Evolutionary conservation across 1,140 invertebrate genomes (phyloP).

Genomic region (Ladona fulva): DNA sequence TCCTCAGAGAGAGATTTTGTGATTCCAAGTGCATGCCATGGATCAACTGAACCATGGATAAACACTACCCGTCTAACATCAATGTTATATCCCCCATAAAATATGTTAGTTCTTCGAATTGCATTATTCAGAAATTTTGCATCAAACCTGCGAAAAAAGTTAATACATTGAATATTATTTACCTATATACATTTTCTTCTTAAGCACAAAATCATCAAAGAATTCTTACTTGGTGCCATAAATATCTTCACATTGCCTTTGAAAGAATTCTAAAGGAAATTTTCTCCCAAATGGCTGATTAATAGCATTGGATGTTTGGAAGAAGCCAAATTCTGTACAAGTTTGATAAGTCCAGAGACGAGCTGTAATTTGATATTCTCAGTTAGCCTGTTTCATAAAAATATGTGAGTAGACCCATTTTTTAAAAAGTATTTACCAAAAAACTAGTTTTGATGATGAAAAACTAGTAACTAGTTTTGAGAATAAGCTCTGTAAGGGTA

Average conservation of each 20-base stretch:
- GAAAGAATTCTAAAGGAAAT: conserved; percentile 70
- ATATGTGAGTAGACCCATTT: too few species aligned
- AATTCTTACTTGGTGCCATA: conserved; percentile 49
- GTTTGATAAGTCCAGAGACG: conserved; percentile 93
- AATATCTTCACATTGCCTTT: conserved; percentile 74
- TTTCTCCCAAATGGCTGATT: conserved; percentile 65
- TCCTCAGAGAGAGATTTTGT: conserved; percentile 43
- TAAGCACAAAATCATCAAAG: neutral
- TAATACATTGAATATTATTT: neutral
- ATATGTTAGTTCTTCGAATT: conserved; percentile 61
- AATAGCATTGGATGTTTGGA: conserved; percentile 70
- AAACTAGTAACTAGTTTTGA: too few species aligned
- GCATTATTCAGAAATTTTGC: conserved; percentile 46
- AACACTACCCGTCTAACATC: conserved; percentile 67
- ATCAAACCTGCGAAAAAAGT: conserved; percentile 45
- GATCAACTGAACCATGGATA: conserved; percentile 85
- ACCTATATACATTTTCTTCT: neutral
- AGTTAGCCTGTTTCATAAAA: neutral
- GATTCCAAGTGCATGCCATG: conserved; percentile 82
- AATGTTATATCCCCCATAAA: conserved; percentile 69
- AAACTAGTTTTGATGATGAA: too few species aligned
- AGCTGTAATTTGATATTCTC: conserved; percentile 34
- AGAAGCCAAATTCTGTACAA: conserved; percentile 92
- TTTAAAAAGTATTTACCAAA: too few species aligned
- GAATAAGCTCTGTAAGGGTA: too few species aligned